phyloP scores from a whole-genome alignment of 1,140 invertebrate species.

The Heliconius eleuchia region DNA sequence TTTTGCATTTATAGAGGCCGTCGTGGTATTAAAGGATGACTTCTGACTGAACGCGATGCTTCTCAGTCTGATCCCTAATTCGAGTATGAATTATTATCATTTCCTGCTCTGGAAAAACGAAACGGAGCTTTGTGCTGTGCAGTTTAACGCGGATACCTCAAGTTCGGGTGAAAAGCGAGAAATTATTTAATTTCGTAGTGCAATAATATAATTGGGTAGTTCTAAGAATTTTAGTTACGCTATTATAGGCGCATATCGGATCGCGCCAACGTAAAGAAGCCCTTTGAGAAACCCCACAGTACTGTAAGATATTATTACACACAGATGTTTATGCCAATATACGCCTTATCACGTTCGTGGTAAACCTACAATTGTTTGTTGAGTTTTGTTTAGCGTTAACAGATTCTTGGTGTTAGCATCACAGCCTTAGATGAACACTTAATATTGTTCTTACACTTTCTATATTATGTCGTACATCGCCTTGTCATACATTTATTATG shows the following conservation, averaged over 20 bases:
- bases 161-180: too few species aligned
- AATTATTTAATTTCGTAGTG: background rate
- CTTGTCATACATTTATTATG: background rate
- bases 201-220: background rate
- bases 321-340: background rate
- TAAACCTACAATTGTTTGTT: slow-evolving; percentile 3
- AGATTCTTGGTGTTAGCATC: slow-evolving; percentile 7
- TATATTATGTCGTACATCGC: background rate
- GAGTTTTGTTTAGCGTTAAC: background rate
- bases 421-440: background rate
- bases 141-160: too few species aligned
- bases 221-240: background rate
- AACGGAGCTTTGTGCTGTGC: too few species aligned
- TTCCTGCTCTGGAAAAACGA: too few species aligned
- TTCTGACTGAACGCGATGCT: too few species aligned
- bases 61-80: too few species aligned
- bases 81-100: too few species aligned
- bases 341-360: background rate
- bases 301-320: background rate
- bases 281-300: slow-evolving; percentile 10
- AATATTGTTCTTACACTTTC: background rate
- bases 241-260: slow-evolving; percentile 5
- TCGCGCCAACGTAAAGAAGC: slow-evolving; percentile 21
- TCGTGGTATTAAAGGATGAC: too few species aligned
- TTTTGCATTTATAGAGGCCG: too few species aligned